Conservation (phyloP, 2,113 vertebrate species). For the Fregata magnificens region DNA sequence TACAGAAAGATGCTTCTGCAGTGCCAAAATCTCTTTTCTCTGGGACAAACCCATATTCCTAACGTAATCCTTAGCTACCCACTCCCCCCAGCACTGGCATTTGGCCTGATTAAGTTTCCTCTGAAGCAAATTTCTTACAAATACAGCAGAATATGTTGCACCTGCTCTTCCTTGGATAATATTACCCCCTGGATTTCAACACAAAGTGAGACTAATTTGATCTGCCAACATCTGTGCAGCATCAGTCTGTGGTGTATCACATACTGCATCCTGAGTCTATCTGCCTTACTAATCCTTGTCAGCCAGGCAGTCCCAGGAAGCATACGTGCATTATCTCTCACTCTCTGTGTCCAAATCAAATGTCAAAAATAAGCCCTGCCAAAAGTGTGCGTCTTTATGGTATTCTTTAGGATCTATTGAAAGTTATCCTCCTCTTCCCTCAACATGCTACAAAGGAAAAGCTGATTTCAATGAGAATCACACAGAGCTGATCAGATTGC, state of each 20-base stretch:
- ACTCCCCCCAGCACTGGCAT: not conserved
- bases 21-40: not conserved
- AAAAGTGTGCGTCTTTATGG: not conserved
- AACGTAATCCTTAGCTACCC: not conserved
- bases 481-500: not conserved
- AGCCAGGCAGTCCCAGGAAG: not conserved
- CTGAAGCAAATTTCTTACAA: conserved; percentile 20
- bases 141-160: conserved; percentile 2
- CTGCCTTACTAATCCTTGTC: not conserved
- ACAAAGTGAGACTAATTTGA: conserved; percentile 40
- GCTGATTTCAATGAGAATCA: not conserved
- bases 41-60: not conserved
- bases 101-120: conserved; percentile 32
- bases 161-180: conserved; percentile 16
- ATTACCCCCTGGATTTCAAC: conserved; percentile 21
- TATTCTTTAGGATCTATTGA: not conserved
- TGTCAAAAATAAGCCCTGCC: not conserved
- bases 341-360: not conserved
- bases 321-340: not conserved
- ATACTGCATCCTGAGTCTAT: not conserved
- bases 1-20: not conserved
- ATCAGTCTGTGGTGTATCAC: not conserved
- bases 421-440: not conserved
- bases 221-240: not conserved
- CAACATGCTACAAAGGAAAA: not conserved